A percentile compares a stretch with the other conserved stretches of the same genome.
Evolutionary conservation across 2,113 vertebrate genomes (phyloP).

Genomic region (Grus americana): DNA sequence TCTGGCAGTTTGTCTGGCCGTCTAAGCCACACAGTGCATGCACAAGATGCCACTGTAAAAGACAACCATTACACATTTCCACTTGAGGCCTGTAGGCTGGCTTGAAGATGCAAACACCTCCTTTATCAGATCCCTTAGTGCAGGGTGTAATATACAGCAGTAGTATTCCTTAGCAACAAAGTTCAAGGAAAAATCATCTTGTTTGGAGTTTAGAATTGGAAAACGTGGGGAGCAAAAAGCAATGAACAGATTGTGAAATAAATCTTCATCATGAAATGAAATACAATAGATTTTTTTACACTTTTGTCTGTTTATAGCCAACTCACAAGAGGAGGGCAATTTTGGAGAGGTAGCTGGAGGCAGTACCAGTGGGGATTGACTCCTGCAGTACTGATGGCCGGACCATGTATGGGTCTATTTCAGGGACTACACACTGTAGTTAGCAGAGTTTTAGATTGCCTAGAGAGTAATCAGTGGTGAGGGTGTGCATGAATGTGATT

Average conservation of each 20-base stretch:
- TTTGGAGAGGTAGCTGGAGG: background rate
- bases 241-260: background rate
- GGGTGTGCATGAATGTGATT: background rate
- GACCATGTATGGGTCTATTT: background rate
- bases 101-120: background rate
- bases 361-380: background rate
- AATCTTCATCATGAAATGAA: background rate
- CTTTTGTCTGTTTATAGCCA: background rate
- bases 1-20: background rate
- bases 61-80: background rate
- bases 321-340: background rate
- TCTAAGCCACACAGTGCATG: background rate
- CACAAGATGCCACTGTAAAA: background rate
- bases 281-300: background rate
- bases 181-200: background rate
- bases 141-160: background rate
- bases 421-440: background rate
- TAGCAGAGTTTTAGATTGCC: background rate
- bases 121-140: background rate
- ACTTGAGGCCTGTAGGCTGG: background rate
- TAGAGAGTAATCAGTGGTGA: background rate
- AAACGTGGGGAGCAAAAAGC: background rate
- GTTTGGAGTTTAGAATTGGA: background rate
- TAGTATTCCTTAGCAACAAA: background rate
- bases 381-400: background rate